Evolutionary conservation across 1,140 invertebrate species (phyloP).

Genomic region (Drosophila nigrodunni): DNA sequence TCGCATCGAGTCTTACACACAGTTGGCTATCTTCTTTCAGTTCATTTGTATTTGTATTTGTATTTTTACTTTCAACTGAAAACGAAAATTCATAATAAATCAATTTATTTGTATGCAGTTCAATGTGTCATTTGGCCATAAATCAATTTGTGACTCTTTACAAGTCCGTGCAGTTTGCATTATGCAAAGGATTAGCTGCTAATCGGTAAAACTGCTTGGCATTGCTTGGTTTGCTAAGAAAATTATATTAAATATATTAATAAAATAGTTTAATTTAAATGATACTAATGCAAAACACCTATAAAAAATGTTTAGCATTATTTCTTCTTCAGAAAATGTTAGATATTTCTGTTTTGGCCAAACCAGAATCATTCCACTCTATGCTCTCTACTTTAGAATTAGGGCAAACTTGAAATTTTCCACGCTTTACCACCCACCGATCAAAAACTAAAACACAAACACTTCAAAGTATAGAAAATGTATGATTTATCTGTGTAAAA

Average conservation of each 20-base stretch:
- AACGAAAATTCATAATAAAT: conserved; percentile 70
- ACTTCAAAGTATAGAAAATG: conserved; percentile 75
- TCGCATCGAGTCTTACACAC: conserved; percentile 28
- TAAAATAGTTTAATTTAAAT: too few relatives aligned
- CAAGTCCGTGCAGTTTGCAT: conserved; percentile 50
- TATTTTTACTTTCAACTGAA: conserved; percentile 77
- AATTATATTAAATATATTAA: too few relatives aligned
- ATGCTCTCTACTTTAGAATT: background rate
- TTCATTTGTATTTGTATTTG: conserved; percentile 62
- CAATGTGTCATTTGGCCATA: conserved; percentile 62
- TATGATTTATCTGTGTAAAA: conserved; percentile 77
- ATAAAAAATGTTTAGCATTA: too few relatives aligned
- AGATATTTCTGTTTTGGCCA: too few relatives aligned
- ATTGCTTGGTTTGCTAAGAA: too few relatives aligned
- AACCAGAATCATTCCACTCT: too few relatives aligned
- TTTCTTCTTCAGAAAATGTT: too few relatives aligned
- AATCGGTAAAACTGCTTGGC: background rate
- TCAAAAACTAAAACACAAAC: conserved; percentile 78
- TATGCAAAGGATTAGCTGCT: conserved; percentile 62
- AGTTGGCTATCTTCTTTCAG: conserved; percentile 41
- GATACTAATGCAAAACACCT: too few relatives aligned
- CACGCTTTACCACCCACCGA: background rate
- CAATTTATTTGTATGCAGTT: conserved; percentile 53
- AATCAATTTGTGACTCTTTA: conserved; percentile 54
- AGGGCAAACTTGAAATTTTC: background rate